Evolutionary conservation across 2,113 vertebrate species (phyloP), one percentile per base, ranked within the genome.

Genomic region (Chunga burmeisteri): DNA sequence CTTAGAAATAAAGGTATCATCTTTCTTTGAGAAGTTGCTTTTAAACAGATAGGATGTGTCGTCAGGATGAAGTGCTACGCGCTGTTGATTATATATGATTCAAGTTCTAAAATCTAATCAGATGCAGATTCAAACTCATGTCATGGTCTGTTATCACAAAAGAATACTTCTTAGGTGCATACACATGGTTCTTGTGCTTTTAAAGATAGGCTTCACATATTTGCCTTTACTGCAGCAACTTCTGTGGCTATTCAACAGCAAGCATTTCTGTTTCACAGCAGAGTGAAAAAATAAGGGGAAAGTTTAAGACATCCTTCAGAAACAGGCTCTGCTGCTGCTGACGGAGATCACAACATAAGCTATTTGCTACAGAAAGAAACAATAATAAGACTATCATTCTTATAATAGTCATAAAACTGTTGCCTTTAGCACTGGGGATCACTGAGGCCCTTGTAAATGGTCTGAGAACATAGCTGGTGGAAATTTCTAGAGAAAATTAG

Each of bases 11-110:
- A 5, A 95, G 46, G 61, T 93, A 83, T 46, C 17, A 44, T 86
- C n/a, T 92, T 85, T 85, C 36, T 81, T 86, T 82, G n/a, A 94
- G 56, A 93, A 97, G 91, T 29, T 92, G 18, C 30, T 90, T 92
- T 88, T 68, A 89, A 95, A 86, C 23, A 81, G 49, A 67, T 84
- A 66, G 58, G 47, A 22, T 75, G 22, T 63, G 26, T 82, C 74
- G 86, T 80, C 70, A 74, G 42, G 44, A 90, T 82, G 20, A 85
- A 88, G 38, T 55, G 79, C 22, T 21, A 82, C 34, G 77, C 78
- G 71, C 17, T 2, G 1, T 71, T 88, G 88, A 90, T 89, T 96
- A 93, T 40, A 63, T 13, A 49, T 50, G 34, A 49, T 83, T 95
- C 81, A 81, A 79, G 20, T 50, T 86, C 74, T 86, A 73, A 93